Evolutionary conservation across 2,888 invertebrate genomes (phyloP).

Genomic region (Beris morrisii): DNA sequence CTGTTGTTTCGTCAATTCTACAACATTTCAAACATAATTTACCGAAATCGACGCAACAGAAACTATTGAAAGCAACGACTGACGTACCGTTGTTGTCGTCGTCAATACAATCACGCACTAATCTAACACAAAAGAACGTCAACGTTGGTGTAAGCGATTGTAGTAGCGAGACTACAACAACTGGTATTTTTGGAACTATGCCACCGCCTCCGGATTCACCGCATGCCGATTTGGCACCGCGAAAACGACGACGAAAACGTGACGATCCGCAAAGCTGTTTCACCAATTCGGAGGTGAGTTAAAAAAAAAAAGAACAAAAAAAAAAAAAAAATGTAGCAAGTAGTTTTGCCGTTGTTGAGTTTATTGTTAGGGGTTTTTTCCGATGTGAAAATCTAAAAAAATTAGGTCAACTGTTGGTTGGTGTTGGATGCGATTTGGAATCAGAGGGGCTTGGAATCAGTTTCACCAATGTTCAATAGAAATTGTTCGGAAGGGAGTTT

Average conservation of each 20-base stretch:
- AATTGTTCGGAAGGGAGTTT: too few species aligned
- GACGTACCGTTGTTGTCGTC: not conserved
- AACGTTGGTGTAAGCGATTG: too few species aligned
- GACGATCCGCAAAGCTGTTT: conserved; percentile 64
- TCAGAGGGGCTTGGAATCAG: too few species aligned
- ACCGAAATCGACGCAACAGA: too few species aligned
- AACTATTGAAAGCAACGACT: not conserved
- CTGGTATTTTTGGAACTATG: conserved; percentile 44
- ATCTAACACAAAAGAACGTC: not conserved
- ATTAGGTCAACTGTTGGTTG: not conserved
- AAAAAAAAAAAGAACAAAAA: not conserved
- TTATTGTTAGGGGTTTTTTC: not conserved
- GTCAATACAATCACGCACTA: conserved; percentile 15
- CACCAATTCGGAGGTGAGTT: conserved; percentile 53
- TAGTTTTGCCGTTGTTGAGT: not conserved
- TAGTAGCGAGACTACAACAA: too few species aligned
- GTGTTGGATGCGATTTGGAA: too few species aligned
- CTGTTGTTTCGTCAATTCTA: too few species aligned
- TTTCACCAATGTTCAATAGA: too few species aligned
- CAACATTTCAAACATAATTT: too few species aligned
- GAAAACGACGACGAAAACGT: conserved; percentile 66
- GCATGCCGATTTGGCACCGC: conserved; percentile 59
- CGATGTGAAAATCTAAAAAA: not conserved
- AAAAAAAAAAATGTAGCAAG: not conserved
- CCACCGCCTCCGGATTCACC: conserved; percentile 63